Base-by-base conservation (phyloP, 2,888 invertebrate species). In the Nemoura dubitans region DNA sequence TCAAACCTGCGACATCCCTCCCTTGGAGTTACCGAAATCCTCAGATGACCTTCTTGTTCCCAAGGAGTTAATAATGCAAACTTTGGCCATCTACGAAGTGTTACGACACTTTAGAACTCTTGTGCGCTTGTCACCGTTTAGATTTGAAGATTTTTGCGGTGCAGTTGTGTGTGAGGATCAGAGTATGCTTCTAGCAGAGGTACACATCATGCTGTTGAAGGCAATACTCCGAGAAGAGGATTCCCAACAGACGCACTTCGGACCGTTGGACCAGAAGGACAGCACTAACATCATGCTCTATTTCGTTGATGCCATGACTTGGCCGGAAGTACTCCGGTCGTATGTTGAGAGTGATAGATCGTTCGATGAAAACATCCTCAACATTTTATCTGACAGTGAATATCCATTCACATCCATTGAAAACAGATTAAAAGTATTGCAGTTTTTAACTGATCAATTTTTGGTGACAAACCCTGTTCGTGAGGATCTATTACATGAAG, bases 121-220 rank as follows among this genome's bases (percentile, higher is more conserved):
- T 89, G 96, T 99, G 36, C 94, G 99, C 88, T 93, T 99, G 83
- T 98, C 99, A 36, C 98, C 98, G 21, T 99, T 96, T 91, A 95
- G 98, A 88, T 95, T 99, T 91, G 99, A 99, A 93, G 99, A 99
- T 92, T 97, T 99, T 90, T 98, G 98, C 93, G 97, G 98, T 43
- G 97, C 98, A 83, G 91, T 99, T 87, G 94, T 96, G 88, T 96
- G 96, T 90, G 97, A 98, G 90, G 98, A 99, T 91, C 98, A 98
- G 91, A 98, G 97, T 90, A 96, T 95, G 90, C 93, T 99, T 87
- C 93, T 99, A 29, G 95, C 97, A 16, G 99, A 99, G 93, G 95
- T 98, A 89, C 99, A 99, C 92, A 96, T 99, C 89, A 96, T 97
- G 94, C 93, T 99, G 86, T 92, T 99, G 77, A 98, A 97, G 92